A percentile compares a stretch with the other conserved stretches of the same genome.
Conservation (phyloP, 2,888 invertebrate species). For the Drosophila colorata region DNA sequence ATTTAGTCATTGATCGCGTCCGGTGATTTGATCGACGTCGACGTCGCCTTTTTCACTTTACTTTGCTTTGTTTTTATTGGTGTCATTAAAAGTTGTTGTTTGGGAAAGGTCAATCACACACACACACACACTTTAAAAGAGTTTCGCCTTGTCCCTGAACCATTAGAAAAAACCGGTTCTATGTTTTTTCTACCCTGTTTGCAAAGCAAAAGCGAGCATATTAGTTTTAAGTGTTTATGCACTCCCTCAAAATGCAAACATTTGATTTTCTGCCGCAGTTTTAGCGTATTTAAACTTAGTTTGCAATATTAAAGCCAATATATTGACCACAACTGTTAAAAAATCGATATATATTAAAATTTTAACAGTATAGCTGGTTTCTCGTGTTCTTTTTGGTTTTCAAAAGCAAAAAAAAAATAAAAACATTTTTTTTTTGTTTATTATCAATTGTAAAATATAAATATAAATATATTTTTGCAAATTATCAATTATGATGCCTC, state of each 20-base stretch:
- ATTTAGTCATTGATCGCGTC: slow-evolving; percentile 73
- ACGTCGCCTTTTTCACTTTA: slow-evolving; percentile 46
- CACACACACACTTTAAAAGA: slow-evolving; percentile 7
- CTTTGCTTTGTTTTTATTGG: slow-evolving; percentile 64
- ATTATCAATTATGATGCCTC: no score
- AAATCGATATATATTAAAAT: no score
- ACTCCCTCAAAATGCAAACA: not conserved
- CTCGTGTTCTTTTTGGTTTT: no score
- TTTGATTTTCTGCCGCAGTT: no score
- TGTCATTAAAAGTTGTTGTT: slow-evolving; percentile 63
- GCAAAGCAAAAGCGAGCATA: not conserved
- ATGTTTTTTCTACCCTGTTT: slow-evolving; percentile 5
- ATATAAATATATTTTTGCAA: no score
- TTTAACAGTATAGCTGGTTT: no score
- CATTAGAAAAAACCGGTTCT: slow-evolving; percentile 62
- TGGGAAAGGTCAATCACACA: slow-evolving; percentile 65
- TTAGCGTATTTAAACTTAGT: no score
- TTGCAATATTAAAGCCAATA: no score
- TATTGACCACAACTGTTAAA: no score
- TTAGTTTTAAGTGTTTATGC: not conserved
- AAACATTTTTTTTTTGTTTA: no score
- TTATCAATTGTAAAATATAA: no score
- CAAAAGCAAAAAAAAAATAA: no score
- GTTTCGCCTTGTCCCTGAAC: slow-evolving; percentile 23
- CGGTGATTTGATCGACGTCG: slow-evolving; percentile 55